Evolutionary conservation across 2,113 vertebrate species (phyloP).

Genomic region (Sebastes fasciatus): DNA sequence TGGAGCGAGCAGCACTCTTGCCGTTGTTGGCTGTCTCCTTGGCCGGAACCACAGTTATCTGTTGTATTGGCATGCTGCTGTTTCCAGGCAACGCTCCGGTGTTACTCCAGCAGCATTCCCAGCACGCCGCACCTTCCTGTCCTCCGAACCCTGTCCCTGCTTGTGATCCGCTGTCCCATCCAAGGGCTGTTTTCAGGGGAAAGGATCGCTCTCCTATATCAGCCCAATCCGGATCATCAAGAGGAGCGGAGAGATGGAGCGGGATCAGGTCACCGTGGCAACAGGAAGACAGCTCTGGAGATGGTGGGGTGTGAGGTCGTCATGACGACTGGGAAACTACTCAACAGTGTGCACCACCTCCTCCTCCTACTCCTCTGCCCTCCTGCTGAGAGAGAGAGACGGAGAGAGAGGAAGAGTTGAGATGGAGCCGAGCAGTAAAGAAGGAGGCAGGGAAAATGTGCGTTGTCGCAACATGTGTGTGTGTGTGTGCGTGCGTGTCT

Average conservation of each 20-base stretch:
- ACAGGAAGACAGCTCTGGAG: constrained; percentile 66
- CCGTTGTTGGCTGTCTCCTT: constrained; percentile 86
- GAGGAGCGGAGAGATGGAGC: constrained; percentile 42
- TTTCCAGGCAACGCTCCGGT: constrained; percentile 66
- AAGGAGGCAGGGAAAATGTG: constrained; percentile 21
- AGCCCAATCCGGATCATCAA: constrained; percentile 48
- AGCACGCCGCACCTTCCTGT: constrained; percentile 28
- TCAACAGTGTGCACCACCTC: constrained; percentile 40
- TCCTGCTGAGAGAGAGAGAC: constrained; percentile 51
- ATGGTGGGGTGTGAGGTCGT: constrained; percentile 72
- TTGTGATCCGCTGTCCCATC: constrained; percentile 30
- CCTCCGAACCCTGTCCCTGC: constrained; percentile 14
- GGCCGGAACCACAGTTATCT: constrained; percentile 92
- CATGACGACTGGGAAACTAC: constrained; percentile 75
- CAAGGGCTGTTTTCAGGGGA: neutral
- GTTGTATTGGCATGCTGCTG: constrained; percentile 91
- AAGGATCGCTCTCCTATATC: constrained; percentile 33
- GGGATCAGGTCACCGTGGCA: constrained; percentile 76
- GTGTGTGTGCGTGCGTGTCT: constrained; percentile 5
- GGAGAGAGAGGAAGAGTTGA: constrained; percentile 45
- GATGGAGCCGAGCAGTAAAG: constrained; percentile 58
- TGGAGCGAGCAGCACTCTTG: constrained; percentile 88
- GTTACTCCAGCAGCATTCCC: constrained; percentile 65
- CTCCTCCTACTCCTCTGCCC: constrained; percentile 17
- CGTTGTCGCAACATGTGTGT: constrained; percentile 1